Evolutionary conservation across 1,140 invertebrate species (phyloP), one percentile per base, ranked within the genome.

Genomic region (Euschistus heros): DNA sequence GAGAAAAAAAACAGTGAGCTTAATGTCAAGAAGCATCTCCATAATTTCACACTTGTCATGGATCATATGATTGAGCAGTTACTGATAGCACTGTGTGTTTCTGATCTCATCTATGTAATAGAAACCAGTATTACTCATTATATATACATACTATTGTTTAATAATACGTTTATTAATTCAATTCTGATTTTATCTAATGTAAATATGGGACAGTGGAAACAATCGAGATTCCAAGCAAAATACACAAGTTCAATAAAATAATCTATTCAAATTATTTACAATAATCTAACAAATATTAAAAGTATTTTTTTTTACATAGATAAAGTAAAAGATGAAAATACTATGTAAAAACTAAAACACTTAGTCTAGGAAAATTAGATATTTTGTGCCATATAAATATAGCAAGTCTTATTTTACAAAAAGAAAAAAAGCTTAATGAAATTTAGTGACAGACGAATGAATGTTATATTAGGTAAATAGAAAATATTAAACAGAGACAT

Each of bases 361-460:
- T 54, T 54, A 64, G 50, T 26, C 27, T 37, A 55, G 55, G 30
- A 33, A 64, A 52, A 22, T 22, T 30, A 65, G 42, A 65, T 33
- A 15, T 59, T 33, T 18, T 27, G 24, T 50, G 18, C 26, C 13
- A 65, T 59, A 65, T 65, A 65, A 65, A 50, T 50, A 65, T 65
- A 65, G 55, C 64, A 65, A 65, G 64, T 65, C 64, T 65, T 65
- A 65, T 65, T 15, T 26, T 65, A 65, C 64, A 65, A 33, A 65
- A 65, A 59, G 27, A 52, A 52, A 27, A 20, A 63, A 52, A n/a
- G 46, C 30, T 52, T 62, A n/a, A 22, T 44, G 15, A 17, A 33
- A 27, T 60, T 22, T 60, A 37, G 20, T 37, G 26, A 33, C 17
- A 37, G 17, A 44, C 10, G 27, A 37, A 18, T 20, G 33, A 62